These are phyloP conservation scores for Cichlasoma orientale DNA, from an alignment of 2,797 vertebrate genomes.

Conservation along the genomic window DNA sequence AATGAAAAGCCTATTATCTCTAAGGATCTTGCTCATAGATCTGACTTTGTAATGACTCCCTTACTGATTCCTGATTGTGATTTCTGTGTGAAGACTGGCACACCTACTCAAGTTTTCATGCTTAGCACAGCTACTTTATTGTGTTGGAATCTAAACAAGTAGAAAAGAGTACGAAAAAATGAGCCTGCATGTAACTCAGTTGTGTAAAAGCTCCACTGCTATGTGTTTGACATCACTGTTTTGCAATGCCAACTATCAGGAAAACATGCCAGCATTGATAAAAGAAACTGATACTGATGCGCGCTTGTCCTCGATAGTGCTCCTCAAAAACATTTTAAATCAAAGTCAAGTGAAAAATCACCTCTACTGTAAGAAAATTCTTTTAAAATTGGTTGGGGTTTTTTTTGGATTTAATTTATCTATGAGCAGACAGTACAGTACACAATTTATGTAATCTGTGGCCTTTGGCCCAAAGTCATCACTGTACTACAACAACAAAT, in stretches of 20 bases:
- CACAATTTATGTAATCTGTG: constrained; percentile 29
- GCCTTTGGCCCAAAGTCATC: constrained; percentile 60
- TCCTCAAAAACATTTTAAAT: not conserved
- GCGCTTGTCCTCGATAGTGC: not conserved
- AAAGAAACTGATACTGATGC: not conserved
- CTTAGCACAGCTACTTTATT: not conserved
- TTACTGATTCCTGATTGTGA: not conserved
- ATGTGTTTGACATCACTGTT: not conserved
- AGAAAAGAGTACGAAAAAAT: not conserved
- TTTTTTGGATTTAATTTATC: not conserved
- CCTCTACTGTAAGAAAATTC: not conserved
- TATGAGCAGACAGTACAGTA: not conserved
- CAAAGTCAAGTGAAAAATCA: not conserved
- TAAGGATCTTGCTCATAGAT: not conserved
- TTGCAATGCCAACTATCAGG: not conserved
- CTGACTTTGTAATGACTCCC: not conserved
- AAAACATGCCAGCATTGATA: not conserved
- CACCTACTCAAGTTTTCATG: not conserved
- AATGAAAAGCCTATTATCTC: not conserved
- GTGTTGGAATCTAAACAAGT: not conserved
- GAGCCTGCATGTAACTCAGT: not conserved
- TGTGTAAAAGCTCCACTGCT: not conserved
- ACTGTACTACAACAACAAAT: constrained; percentile 41
- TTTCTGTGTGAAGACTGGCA: no score
- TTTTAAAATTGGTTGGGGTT: not conserved